Evolutionary conservation across 2,797 vertebrate species (phyloP).

Genomic region (Lagorchestes hirsutus): DNA sequence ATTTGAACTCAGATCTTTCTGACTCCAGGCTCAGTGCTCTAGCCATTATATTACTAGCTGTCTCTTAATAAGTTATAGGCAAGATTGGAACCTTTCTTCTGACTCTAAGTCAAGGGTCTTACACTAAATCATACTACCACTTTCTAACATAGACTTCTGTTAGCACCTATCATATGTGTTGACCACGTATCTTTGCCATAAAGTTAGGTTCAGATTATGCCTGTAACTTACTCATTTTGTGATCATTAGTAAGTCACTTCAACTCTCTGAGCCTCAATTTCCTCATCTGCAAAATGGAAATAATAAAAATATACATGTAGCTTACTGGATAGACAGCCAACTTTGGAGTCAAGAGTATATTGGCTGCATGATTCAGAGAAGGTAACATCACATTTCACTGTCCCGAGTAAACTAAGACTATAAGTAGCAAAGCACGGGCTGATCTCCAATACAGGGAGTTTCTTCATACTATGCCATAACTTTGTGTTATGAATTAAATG

Average conservation of each 20-base stretch:
- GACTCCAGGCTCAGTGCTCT: neutral
- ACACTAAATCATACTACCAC: neutral
- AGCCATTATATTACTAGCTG: neutral
- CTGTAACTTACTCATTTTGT: neutral
- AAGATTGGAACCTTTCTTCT: neutral
- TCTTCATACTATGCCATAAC: neutral
- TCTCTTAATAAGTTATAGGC: neutral
- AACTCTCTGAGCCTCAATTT: neutral
- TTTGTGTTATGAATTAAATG: neutral
- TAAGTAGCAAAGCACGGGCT: neutral
- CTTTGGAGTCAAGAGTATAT: neutral
- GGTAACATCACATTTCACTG: neutral
- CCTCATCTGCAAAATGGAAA: neutral
- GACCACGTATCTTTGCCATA: neutral
- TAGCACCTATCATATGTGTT: neutral
- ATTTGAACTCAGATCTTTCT: neutral
- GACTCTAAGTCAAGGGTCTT: neutral
- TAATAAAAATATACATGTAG: neutral
- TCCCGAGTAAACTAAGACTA: neutral
- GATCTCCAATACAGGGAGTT: neutral
- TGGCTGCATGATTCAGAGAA: neutral
- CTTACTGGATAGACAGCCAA: neutral
- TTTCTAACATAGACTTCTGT: neutral
- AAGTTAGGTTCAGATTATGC: neutral
- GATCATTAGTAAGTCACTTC: neutral